These are phyloP conservation scores for Holacanthella duospinosa DNA, from an alignment of 2,888 invertebrate species.

Conservation along the genomic window DNA sequence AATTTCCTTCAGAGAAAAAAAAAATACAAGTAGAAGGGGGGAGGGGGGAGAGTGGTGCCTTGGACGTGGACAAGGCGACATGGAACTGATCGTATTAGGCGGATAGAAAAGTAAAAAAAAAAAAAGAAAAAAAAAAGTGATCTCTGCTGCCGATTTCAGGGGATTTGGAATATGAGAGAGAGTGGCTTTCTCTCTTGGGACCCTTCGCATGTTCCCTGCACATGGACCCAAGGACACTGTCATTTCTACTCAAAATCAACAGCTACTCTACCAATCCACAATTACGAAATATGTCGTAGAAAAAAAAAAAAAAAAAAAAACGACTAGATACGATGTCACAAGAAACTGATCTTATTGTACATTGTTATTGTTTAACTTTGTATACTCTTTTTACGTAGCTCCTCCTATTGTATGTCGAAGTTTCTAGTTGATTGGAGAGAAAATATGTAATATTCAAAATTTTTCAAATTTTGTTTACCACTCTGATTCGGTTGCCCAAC, in stretches of 20 bases:
- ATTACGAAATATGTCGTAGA: background rate
- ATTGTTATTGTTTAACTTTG: too few relatives aligned
- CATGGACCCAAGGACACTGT: background rate
- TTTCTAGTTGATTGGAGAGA: too few relatives aligned
- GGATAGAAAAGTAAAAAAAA: background rate
- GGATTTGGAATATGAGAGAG: slow-evolving; percentile 22
- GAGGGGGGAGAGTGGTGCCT: too few relatives aligned
- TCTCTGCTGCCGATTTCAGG: slow-evolving; percentile 23
- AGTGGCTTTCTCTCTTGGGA: background rate
- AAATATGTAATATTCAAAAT: too few relatives aligned
- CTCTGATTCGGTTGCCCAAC: too few relatives aligned
- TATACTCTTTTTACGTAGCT: too few relatives aligned
- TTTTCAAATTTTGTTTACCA: too few relatives aligned
- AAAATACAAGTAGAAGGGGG: too few relatives aligned
- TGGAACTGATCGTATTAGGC: background rate
- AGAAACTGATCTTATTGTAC: background rate
- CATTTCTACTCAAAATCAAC: background rate
- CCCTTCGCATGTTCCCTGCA: slow-evolving; percentile 3
- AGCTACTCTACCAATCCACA: background rate
- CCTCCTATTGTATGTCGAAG: too few relatives aligned
- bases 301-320: background rate
- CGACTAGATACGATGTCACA: background rate
- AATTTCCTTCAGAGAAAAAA: background rate
- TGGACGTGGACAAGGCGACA: too few relatives aligned
- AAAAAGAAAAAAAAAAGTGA: slow-evolving; percentile 5